Base-by-base conservation (phyloP, 1,140 invertebrate species). In the Cylas formicarius region DNA sequence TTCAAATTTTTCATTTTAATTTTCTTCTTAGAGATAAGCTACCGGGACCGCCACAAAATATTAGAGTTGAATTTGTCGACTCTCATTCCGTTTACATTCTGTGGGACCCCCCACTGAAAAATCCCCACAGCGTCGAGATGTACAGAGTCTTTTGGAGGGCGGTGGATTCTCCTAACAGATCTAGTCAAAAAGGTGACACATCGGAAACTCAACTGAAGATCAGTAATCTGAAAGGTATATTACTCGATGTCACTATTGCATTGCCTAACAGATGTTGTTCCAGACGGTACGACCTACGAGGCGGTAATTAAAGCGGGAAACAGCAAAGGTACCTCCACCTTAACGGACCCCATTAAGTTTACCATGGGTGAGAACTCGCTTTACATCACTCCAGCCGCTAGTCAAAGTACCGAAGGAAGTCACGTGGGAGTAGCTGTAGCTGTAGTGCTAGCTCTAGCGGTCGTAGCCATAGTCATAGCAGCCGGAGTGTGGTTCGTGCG, bases 281-380 rank as follows among this genome's bases (percentile, higher is more conserved):
- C 23, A 51, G 78, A 81, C 40, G 81, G 81, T 48, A 72, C 77
- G 11, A 70, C 72, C 10, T 90, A 90, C 61, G 85, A 89, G 61
- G 76, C 82, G 40, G 80, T 85, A 6, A 75, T 89, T 1, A 90
- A 88, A 63, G 82, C 86, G 18, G 83, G 82, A 29, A 90, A 89
- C 67, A 75, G 78, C 52, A 74, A 76, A 71, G 86, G 86, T 24
- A 84, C 82, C 16, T 85, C 82, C 38, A 75, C 77, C 11, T 71
- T 86, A 17, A 82, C 82, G 19, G 73, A 78, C 37, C 78, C 84
- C 8, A 69, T 86, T 44, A 72, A 73, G 60, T 87, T 88, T 61
- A 80, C 75, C 20, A 78, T 82, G 19, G 76, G 75, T 9, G 79
- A 83, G 26, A 77, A 82, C 49, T 48, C 46, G 2, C 39, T 48